Base-by-base conservation (phyloP, 2,888 invertebrate genomes). In the Digitonthophagus gazella region DNA sequence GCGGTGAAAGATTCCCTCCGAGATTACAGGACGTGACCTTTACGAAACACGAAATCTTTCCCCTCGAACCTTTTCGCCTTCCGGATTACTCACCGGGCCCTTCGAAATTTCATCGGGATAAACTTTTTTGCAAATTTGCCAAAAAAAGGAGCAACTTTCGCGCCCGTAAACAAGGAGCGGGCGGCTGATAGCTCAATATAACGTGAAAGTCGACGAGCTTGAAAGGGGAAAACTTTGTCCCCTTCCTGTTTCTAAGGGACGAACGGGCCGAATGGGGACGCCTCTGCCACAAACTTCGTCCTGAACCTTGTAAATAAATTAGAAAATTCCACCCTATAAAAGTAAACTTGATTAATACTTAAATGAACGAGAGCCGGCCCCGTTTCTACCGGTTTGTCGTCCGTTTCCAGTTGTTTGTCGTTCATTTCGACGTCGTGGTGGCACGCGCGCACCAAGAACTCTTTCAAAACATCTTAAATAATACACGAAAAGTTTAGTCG, bases 301-400 rank as follows among this genome's bases (percentile, higher is more conserved):
- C 67, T 67, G 22, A 67, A 65, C 67, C 65, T 63, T 66, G 71
- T 69, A 71, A 71, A 71, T 71, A 69, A 69, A 71, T 71, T 71
- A 69, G 64, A 67, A 69, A 69, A 69, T 71, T 69, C 67, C 69
- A 71, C 67, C 67, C 66, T 66, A 71, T 67, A 69, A 71, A 69
- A 65, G 67, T 67, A 69, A 71, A 69, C 69, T 69, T 66, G 71
- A 71, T 71, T 71, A 67, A 68, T 71, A 61, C 66, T 69, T 69
- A 69, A 69, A 69, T 69, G 65, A 69, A 69, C 55, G 68, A 69
- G 64, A 67, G 28, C 8, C 28, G 1, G 8, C 28, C 28, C 11
- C 28, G 28, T 44, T 44, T 44, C 28, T 44, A 44, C 8, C 28
- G 11, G 28, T 44, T 44, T 44, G 28, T 44, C 28, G 28, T 44